These are phyloP conservation scores for Polyergus mexicanus DNA, from an alignment of 1,140 invertebrate genomes.

Conservation along the genomic window DNA sequence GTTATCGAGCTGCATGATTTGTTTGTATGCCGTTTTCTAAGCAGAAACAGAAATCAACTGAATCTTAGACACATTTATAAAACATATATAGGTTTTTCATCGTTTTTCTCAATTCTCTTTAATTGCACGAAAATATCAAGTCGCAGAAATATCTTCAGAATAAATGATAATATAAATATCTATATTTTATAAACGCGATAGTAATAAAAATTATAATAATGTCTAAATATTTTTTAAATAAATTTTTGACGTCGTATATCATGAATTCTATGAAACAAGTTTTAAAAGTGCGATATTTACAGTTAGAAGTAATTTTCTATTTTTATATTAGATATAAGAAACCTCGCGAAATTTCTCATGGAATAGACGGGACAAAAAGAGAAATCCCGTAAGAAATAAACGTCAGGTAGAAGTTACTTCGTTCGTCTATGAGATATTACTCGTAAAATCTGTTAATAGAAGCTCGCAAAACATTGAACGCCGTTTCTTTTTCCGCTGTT, in stretches of 20 bases:
- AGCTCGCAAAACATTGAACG: background rate
- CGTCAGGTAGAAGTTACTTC: slow-evolving; percentile 35
- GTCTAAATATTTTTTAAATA: background rate
- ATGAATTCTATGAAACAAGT: background rate
- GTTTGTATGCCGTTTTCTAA: slow-evolving; percentile 24
- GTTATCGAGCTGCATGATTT: background rate
- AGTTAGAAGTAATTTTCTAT: background rate
- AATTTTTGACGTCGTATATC: background rate
- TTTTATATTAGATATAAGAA: slow-evolving; percentile 10
- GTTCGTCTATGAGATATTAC: slow-evolving; percentile 55
- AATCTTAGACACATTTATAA: background rate
- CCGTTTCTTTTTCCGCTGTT: background rate
- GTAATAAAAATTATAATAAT: background rate
- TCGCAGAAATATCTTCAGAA: background rate
- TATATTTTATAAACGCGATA: background rate
- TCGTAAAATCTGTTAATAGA: slow-evolving; percentile 47
- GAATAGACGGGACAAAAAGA: slow-evolving; percentile 4
- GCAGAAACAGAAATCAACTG: slow-evolving; percentile 3
- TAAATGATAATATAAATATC: background rate
- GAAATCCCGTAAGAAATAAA: slow-evolving; percentile 54
- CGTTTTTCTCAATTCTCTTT: background rate
- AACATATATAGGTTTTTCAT: background rate
- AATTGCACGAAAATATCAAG: background rate
- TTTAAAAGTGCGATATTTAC: background rate
- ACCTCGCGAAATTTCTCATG: background rate